These are phyloP conservation scores for Andrena camellia DNA, from an alignment of 2,888 invertebrate genomes.

Conservation along the genomic window DNA sequence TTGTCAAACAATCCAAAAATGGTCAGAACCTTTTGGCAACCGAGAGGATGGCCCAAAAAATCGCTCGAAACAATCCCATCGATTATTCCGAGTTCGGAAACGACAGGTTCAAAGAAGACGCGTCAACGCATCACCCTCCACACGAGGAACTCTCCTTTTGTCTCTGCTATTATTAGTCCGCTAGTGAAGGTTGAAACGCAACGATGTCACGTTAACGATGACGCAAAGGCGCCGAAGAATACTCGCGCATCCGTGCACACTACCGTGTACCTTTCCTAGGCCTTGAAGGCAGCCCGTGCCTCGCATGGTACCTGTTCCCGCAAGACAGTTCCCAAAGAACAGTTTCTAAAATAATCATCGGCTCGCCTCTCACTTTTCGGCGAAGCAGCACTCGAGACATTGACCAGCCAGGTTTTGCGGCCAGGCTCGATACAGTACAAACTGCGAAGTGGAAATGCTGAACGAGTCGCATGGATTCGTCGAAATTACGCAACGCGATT, in stretches of 20 bases:
- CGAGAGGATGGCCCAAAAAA: not conserved
- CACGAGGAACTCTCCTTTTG: not conserved
- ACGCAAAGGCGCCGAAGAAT: constrained; percentile 3
- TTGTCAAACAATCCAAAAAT: too few relatives aligned
- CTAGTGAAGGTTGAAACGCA: constrained; percentile 8
- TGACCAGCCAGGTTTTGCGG: not conserved
- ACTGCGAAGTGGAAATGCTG: not conserved
- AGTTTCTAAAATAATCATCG: too few relatives aligned
- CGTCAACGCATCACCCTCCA: not conserved
- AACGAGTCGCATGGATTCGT: not conserved
- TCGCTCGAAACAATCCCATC: not conserved
- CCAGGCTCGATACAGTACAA: not conserved
- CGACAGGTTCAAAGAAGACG: not conserved
- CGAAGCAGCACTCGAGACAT: not conserved
- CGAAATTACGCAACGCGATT: not conserved
- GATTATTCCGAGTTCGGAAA: not conserved
- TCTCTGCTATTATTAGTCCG: not conserved
- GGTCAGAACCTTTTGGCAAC: too few relatives aligned
- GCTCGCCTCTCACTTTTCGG: constrained; percentile 29
- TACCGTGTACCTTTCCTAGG: constrained; percentile 33
- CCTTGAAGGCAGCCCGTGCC: constrained; percentile 1
- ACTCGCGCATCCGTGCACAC: not conserved
- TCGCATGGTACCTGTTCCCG: not conserved
- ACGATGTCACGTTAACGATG: constrained; percentile 14
- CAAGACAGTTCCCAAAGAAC: not conserved